These are phyloP conservation scores for Semnornis frantzii DNA, from an alignment of 2,113 vertebrate genomes.

Conservation along the genomic window DNA sequence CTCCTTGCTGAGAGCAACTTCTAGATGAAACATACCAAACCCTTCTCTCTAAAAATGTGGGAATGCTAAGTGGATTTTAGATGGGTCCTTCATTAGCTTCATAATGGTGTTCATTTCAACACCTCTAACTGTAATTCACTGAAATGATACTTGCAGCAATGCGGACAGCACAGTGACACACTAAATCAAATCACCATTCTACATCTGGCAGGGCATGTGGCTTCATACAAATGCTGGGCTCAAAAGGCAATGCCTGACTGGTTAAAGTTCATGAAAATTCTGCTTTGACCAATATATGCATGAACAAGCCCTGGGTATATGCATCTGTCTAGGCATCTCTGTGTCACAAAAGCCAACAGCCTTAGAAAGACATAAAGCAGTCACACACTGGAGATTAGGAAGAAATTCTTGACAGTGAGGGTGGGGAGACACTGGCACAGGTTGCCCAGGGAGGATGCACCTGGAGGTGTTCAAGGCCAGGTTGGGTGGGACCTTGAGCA, in stretches of 20 bases:
- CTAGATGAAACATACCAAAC: not conserved
- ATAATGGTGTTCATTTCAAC: not conserved
- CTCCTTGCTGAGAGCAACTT: not conserved
- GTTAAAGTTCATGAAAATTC: not conserved
- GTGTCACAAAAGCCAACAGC: not conserved
- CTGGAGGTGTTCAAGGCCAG: no score
- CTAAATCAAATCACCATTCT: not conserved
- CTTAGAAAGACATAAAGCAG: not conserved
- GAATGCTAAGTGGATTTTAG: not conserved
- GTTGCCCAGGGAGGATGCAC: no score
- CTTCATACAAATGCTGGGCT: not conserved
- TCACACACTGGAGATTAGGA: not conserved
- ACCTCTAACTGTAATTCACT: not conserved
- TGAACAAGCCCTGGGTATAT: not conserved
- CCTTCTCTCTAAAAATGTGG: not conserved
- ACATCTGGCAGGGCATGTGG: not conserved
- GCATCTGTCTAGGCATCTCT: not conserved
- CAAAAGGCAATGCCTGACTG: not conserved
- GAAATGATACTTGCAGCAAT: not conserved
- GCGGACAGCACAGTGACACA: not conserved
- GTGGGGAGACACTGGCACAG: no score
- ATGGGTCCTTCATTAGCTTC: not conserved
- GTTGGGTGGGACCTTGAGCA: no score
- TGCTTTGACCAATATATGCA: not conserved
- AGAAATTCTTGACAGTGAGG: no score